Evolutionary conservation across 2,797 vertebrate species (phyloP).

Genomic region (Dromococcyx pavoninus): DNA sequence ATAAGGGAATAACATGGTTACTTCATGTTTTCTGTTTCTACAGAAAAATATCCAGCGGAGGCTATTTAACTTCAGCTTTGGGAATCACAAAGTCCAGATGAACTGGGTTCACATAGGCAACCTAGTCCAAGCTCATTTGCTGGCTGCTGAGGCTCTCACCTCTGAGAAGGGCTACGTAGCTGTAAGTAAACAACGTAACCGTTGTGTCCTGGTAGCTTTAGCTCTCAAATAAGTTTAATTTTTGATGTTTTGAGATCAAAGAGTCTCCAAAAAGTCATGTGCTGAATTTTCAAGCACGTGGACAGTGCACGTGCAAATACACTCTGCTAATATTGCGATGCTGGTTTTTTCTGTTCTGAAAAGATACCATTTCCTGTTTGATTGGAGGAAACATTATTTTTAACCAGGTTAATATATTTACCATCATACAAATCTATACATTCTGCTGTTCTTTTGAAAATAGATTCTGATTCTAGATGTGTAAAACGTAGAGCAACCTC

Average conservation of each 20-base stretch:
- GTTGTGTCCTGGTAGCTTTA: background rate
- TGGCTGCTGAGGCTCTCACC: conserved; percentile 86
- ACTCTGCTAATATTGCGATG: background rate
- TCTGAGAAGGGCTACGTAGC: conserved; percentile 80
- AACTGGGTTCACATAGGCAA: conserved; percentile 95
- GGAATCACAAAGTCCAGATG: conserved; percentile 83
- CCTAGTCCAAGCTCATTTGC: conserved; percentile 86
- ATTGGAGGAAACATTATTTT: background rate
- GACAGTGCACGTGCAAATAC: background rate
- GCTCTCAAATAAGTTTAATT: background rate
- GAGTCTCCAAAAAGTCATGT: background rate
- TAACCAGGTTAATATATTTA: background rate
- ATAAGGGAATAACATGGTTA: background rate
- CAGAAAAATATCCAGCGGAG: conserved; percentile 87
- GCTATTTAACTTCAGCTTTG: conserved; percentile 88
- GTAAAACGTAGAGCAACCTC: background rate
- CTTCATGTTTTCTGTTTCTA: background rate
- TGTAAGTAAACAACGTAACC: conserved; percentile 79
- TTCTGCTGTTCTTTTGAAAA: background rate
- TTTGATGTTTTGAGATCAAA: background rate
- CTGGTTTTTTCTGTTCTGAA: background rate
- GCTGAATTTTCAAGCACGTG: background rate
- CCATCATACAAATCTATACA: background rate
- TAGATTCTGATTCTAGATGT: background rate
- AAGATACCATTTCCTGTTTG: background rate